Evolutionary conservation across 2,888 invertebrate species (phyloP).

Genomic region (Hartigia nigra): DNA sequence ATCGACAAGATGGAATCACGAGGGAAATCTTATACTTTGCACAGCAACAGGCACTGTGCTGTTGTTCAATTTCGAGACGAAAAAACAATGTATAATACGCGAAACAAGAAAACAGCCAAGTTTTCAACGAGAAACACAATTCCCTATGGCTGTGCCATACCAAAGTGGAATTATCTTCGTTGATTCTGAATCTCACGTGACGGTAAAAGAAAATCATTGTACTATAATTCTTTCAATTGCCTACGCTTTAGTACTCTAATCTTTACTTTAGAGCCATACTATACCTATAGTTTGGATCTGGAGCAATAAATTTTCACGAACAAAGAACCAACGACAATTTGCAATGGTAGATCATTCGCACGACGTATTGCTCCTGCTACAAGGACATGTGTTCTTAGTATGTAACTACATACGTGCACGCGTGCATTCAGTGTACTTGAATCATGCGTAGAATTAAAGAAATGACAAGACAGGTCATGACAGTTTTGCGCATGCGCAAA

Average conservation of each 20-base stretch:
- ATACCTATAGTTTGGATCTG: no score
- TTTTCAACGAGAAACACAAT: background rate
- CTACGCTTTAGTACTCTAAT: background rate
- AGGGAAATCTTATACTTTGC: conserved; percentile 44
- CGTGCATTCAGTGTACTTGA: background rate
- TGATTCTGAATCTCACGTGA: conserved; percentile 35
- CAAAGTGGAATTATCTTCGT: conserved; percentile 39
- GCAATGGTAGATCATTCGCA: background rate
- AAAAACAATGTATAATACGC: conserved; percentile 24
- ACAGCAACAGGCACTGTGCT: conserved; percentile 43
- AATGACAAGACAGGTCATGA: background rate
- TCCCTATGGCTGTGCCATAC: conserved; percentile 31
- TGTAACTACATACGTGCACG: background rate
- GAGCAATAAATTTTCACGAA: background rate
- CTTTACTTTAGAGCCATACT: background rate
- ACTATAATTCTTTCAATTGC: background rate
- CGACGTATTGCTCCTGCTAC: background rate
- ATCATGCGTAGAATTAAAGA: background rate
- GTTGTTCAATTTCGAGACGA: conserved; percentile 39
- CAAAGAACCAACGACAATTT: background rate
- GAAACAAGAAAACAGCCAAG: background rate
- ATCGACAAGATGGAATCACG: conserved; percentile 48
- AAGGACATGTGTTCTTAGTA: background rate
- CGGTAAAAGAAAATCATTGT: conserved; percentile 27
- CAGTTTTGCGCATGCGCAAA: background rate